These are phyloP conservation scores for Epizoanthus rinbou DNA, from an alignment of 92 coral and sea anemone species.

Conservation along the genomic window DNA sequence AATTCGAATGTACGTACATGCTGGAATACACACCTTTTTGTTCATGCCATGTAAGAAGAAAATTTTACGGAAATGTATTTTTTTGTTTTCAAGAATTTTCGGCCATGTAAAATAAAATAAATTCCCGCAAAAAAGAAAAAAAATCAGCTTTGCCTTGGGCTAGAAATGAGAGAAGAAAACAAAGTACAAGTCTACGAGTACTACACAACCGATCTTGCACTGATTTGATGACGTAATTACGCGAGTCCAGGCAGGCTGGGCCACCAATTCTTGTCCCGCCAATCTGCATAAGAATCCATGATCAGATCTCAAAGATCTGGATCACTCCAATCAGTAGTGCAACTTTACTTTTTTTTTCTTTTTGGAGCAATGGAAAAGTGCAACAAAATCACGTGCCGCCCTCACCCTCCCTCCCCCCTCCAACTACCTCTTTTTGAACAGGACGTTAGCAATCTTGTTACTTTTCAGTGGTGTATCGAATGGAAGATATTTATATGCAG, in stretches of 20 bases:
- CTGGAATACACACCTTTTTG: background rate
- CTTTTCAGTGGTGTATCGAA: conserved; percentile 19
- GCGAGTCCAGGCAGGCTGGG: conserved; percentile 6
- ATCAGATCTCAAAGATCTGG: background rate
- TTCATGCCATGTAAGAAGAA: background rate
- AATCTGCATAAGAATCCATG: conserved; percentile 14
- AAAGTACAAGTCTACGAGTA: conserved; percentile 4
- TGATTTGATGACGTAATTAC: conserved; percentile 5
- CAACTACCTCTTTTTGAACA: background rate
- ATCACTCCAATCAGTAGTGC: background rate
- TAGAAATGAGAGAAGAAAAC: background rate
- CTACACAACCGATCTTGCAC: conserved; percentile 10
- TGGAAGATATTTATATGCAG: conserved; percentile 24
- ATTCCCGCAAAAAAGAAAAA: background rate
- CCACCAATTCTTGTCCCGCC: conserved; percentile 12
- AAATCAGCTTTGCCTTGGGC: no score
- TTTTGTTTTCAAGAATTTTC: background rate
- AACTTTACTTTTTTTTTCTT: conserved; percentile 7
- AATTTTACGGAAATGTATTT: background rate
- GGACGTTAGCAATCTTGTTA: conserved; percentile 4
- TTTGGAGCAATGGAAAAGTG: background rate
- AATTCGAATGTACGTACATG: conserved; percentile 5
- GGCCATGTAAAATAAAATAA: conserved; percentile 8
- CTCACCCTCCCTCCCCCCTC: no score
- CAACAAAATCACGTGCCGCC: background rate